Conservation (phyloP, 2,797 vertebrate genomes). For the Eulemur albifrons region DNA sequence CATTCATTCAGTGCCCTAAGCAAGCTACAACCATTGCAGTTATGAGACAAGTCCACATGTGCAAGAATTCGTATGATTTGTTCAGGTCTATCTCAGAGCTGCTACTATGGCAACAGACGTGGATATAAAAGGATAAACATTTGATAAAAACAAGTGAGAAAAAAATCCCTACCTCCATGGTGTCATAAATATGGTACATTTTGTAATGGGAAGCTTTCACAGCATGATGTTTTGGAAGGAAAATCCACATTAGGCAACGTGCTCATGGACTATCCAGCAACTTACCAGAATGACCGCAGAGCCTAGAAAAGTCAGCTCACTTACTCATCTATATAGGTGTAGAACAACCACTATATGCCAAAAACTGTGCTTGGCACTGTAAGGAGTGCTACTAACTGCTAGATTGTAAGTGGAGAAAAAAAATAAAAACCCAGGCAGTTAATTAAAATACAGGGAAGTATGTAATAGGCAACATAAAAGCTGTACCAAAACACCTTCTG, state of each 20-base stretch:
- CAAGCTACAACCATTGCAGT: rapidly evolving
- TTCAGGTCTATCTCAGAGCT: constrained; percentile 19
- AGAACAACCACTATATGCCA: neutral
- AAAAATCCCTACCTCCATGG: constrained; percentile 60
- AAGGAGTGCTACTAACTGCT: neutral
- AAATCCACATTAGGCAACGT: constrained; percentile 56
- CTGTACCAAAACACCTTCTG: neutral
- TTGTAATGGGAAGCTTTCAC: constrained; percentile 62
- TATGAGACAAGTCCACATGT: neutral
- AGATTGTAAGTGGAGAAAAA: neutral
- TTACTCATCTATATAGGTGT: neutral
- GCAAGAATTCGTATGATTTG: constrained; percentile 61
- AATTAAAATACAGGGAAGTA: neutral
- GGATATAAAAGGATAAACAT: constrained; percentile 74
- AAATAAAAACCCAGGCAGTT: neutral
- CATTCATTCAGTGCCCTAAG: neutral
- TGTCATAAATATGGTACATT: constrained; percentile 72
- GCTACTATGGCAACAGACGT: constrained; percentile 77
- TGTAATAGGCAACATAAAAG: neutral
- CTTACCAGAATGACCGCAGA: neutral
- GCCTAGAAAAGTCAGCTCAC: neutral
- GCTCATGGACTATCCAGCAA: constrained; percentile 17
- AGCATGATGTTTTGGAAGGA: constrained; percentile 61
- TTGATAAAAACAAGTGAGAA: constrained; percentile 75
- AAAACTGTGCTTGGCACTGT: neutral